phyloP scores from a whole-genome alignment of 2,797 vertebrate genomes.

The Protonibea diacanthus region DNA sequence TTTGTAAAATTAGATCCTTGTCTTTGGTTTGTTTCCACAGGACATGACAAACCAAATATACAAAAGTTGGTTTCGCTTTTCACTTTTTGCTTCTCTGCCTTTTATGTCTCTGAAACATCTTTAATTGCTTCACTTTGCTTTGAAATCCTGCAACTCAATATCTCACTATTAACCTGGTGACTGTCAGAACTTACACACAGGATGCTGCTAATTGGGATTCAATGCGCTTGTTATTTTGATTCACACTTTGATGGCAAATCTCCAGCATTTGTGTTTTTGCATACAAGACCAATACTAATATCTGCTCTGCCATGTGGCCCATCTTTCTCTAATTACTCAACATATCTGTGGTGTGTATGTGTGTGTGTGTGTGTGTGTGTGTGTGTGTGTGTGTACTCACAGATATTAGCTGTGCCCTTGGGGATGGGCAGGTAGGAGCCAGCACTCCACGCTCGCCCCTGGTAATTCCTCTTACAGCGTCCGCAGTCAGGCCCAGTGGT shows the following conservation, averaged over 20 bases:
- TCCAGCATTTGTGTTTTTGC: neutral
- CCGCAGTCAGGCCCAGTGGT: conserved; percentile 98
- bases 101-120: conserved; percentile 19
- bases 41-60: neutral
- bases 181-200: neutral
- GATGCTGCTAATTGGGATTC: conserved; percentile 40
- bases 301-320: neutral
- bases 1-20: neutral
- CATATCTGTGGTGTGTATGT: neutral
- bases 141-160: conserved; percentile 21
- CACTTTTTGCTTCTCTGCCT: neutral
- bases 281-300: neutral
- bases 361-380: conserved; percentile 45
- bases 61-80: neutral
- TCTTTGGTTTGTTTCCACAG: conserved; percentile 9
- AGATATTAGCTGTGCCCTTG: conserved; percentile 99
- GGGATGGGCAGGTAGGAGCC: conserved; percentile 99
- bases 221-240: conserved; percentile 7
- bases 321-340: conserved; percentile 26
- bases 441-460: conserved; percentile 95
- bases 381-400: conserved; percentile 88
- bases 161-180: neutral
- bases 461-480: conserved; percentile 97
- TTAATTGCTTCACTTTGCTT: conserved; percentile 42
- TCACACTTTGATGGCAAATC: neutral